Conservation (phyloP, 1,140 invertebrate genomes). For the Drosophila pectinifera region DNA sequence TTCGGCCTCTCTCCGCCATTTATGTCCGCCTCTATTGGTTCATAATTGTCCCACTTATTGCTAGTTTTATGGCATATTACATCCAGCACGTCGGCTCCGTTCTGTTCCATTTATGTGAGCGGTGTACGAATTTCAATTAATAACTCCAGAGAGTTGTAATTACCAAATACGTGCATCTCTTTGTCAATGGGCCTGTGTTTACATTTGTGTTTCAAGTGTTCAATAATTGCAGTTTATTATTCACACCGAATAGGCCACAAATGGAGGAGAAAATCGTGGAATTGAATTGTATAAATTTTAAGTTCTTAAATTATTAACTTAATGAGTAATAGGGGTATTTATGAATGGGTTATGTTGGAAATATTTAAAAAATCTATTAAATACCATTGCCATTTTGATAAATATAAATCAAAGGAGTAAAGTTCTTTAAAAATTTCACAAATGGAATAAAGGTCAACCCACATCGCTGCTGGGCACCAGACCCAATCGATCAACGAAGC, state of each 20-base stretch:
- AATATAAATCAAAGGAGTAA: neutral
- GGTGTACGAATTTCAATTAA: conserved; percentile 63
- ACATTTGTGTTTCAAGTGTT: conserved; percentile 27
- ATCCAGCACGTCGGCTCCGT: conserved; percentile 27
- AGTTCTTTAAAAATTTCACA: neutral
- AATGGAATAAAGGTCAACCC: conserved; percentile 6
- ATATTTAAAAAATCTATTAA: too few relatives aligned
- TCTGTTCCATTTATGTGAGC: conserved; percentile 42
- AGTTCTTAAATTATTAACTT: neutral
- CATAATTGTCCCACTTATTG: conserved; percentile 48
- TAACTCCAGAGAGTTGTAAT: conserved; percentile 67
- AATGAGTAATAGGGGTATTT: neutral
- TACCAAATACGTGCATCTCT: conserved; percentile 35
- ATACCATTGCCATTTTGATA: neutral
- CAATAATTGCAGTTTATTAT: conserved; percentile 56
- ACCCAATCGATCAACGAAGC: conserved; percentile 58
- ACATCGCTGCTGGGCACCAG: too few relatives aligned
- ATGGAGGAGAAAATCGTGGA: neutral
- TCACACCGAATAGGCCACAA: conserved; percentile 18
- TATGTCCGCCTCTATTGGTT: conserved; percentile 28
- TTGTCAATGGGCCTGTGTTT: conserved; percentile 15
- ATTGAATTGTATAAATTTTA: neutral
- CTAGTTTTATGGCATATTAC: conserved; percentile 45
- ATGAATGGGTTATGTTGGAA: too few relatives aligned
- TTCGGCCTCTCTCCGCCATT: neutral